phyloP scores from a whole-genome alignment of 2,888 invertebrate species.

The Microplitis deprimator region DNA sequence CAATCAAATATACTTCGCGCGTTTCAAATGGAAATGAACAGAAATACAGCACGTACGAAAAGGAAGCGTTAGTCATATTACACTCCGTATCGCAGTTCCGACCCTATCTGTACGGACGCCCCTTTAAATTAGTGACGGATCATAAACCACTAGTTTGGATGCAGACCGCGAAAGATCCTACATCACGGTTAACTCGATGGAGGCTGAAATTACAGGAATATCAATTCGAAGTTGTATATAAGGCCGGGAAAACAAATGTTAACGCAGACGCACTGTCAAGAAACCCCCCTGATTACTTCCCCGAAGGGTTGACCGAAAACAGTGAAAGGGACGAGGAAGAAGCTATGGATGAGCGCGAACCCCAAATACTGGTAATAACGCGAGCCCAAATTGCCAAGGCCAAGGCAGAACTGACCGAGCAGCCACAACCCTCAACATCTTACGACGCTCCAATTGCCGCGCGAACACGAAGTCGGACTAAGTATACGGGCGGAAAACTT shows the following conservation, averaged over 20 bases:
- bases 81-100: slow-evolving; percentile 36
- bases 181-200: slow-evolving; percentile 26
- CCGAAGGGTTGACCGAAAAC: no score
- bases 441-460: no score
- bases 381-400: no score
- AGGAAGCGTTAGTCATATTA: slow-evolving; percentile 43
- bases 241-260: neutral
- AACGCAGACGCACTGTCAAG: neutral
- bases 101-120: slow-evolving; percentile 42
- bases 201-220: slow-evolving; percentile 42
- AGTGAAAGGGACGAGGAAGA: no score
- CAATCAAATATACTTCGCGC: neutral
- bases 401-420: no score
- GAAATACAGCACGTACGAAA: slow-evolving; percentile 32
- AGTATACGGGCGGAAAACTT: no score
- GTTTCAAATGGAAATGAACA: neutral
- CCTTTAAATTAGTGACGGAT: neutral
- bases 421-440: no score
- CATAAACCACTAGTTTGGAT: slow-evolving; percentile 32
- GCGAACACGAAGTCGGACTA: no score
- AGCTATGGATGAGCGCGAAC: no score
- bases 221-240: neutral
- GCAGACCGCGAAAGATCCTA: slow-evolving; percentile 41
- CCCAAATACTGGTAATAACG: no score
- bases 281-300: neutral